Evolutionary conservation across 2,113 vertebrate genomes (phyloP).

Genomic region (Tamias sibiricus): DNA sequence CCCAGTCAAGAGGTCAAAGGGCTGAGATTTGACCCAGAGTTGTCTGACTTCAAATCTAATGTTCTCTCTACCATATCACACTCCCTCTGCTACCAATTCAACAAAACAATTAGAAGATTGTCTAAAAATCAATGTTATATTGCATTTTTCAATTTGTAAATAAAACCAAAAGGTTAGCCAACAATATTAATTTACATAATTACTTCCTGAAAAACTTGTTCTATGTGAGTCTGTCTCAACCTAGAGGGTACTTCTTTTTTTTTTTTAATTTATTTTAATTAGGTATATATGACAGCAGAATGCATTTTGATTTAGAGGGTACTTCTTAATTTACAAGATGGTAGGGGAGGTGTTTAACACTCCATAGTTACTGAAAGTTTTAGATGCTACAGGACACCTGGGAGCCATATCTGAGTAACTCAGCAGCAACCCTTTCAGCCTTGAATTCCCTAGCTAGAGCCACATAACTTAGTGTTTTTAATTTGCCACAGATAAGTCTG

Average conservation of each 20-base stretch:
- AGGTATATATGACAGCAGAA: no score
- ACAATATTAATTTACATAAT: constrained; percentile 17
- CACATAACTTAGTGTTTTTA: background rate
- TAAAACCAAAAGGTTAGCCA: background rate
- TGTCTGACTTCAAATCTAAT: background rate
- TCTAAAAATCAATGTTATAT: background rate
- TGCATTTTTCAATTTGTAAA: background rate
- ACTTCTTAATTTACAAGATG: constrained; percentile 11
- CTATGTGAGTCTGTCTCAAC: constrained; percentile 8
- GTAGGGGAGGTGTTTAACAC: background rate
- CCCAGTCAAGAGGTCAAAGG: background rate
- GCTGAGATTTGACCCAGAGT: background rate
- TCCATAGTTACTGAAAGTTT: background rate
- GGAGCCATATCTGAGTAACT: background rate
- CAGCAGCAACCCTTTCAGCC: background rate
- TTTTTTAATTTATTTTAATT: no score
- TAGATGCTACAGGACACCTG: background rate
- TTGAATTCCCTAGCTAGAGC: background rate
- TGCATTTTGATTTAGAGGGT: background rate
- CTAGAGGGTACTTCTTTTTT: background rate
- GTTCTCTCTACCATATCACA: background rate
- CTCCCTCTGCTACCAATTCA: background rate
- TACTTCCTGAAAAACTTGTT: constrained; percentile 31
- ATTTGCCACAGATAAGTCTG: background rate
- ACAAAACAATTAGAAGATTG: background rate